Conservation (phyloP, 2,113 vertebrate species). For the Anguilla japonica region DNA sequence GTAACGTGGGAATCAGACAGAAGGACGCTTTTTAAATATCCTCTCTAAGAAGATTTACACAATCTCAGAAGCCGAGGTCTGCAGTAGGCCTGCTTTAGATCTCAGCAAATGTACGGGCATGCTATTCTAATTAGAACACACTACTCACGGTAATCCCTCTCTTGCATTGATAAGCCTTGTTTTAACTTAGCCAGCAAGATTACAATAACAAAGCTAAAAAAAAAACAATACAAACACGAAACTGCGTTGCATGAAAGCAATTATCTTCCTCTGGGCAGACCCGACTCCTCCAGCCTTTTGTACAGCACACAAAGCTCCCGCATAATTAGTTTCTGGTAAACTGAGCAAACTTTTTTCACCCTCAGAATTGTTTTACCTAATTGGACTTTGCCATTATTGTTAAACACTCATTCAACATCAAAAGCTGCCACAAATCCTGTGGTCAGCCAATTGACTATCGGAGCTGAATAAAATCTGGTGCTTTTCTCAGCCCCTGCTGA, state of each 20-base stretch:
- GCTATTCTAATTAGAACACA: not conserved
- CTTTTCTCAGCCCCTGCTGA: too few relatives aligned
- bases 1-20: not conserved
- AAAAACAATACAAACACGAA: not conserved
- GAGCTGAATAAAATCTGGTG: not conserved
- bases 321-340: not conserved
- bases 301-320: not conserved
- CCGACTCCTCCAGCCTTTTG: not conserved
- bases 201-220: not conserved
- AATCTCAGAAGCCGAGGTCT: not conserved
- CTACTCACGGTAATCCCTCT: not conserved
- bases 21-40: not conserved
- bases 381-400: not conserved
- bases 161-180: not conserved
- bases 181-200: not conserved
- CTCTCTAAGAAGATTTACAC: not conserved
- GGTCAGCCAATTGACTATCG: not conserved
- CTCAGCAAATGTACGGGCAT: not conserved
- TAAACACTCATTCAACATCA: not conserved
- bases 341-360: not conserved
- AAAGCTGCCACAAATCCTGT: not conserved
- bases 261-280: not conserved
- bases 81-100: not conserved
- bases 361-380: not conserved
- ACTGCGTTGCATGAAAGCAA: not conserved